A percentile compares a stretch with the other conserved stretches of the same genome.
Evolutionary conservation across 1,140 invertebrate species (phyloP).

Genomic region (Octopus sinensis): DNA sequence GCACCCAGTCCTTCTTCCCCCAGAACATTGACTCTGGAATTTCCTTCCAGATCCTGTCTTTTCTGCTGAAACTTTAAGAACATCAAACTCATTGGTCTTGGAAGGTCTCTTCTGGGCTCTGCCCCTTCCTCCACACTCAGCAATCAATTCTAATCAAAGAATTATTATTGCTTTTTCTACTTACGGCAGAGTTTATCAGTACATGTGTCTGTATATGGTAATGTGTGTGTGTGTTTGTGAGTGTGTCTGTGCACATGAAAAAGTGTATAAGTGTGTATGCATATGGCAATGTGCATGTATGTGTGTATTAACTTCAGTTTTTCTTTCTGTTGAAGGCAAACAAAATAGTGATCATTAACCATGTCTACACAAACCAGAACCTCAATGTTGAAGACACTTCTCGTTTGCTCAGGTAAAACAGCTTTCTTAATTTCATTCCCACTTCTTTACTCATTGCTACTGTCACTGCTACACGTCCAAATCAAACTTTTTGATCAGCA

Average conservation of each 20-base stretch:
- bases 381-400: slow-evolving; percentile 40
- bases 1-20: slow-evolving; percentile 12
- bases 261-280: background rate
- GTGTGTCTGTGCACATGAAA: background rate
- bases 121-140: background rate
- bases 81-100: background rate
- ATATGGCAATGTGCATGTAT: background rate
- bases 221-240: background rate
- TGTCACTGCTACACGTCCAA: no score
- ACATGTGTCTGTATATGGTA: background rate
- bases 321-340: slow-evolving; percentile 38
- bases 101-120: no score
- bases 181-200: no score
- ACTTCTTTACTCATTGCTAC: no score
- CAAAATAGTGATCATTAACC: slow-evolving; percentile 41
- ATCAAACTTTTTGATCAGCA: no score
- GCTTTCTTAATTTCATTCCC: no score
- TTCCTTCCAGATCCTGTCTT: background rate
- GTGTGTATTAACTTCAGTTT: background rate
- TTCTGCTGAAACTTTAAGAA: background rate
- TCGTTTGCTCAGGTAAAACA: background rate
- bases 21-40: background rate
- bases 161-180: background rate
- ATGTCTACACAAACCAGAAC: slow-evolving; percentile 47
- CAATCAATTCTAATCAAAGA: background rate